Evolutionary conservation across 1,140 invertebrate genomes (phyloP).

Genomic region (Drosophila insularis): DNA sequence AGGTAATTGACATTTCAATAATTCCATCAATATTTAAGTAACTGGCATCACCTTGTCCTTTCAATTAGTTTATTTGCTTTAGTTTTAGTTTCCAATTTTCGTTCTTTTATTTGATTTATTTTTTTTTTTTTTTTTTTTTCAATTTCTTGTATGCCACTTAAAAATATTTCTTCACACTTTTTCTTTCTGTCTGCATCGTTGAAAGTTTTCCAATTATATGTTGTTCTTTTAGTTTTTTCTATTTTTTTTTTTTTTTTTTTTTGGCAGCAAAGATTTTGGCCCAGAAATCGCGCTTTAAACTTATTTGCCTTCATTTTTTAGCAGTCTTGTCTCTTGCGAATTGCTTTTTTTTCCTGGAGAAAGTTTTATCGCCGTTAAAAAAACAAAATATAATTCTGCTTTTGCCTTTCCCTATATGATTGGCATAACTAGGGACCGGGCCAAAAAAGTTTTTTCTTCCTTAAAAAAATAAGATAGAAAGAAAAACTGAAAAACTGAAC

Average conservation of each 20-base stretch:
- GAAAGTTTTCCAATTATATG: conserved; percentile 78
- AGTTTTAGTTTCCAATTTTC: conserved; percentile 1
- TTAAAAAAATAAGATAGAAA: background rate
- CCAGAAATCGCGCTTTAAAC: conserved; percentile 36
- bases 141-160: conserved; percentile 58
- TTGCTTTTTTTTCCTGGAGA: conserved; percentile 35
- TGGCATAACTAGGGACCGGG: conserved; percentile 7
- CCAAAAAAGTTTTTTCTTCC: conserved; percentile 47
- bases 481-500: conserved; percentile 45
- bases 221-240: conserved; percentile 40
- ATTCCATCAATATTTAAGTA: conserved; percentile 57
- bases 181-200: conserved; percentile 41
- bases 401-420: conserved; percentile 21
- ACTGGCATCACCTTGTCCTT: background rate
- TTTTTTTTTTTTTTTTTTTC: conserved; percentile 35
- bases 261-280: conserved; percentile 43
- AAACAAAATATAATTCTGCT: conserved; percentile 55
- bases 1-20: conserved; percentile 58
- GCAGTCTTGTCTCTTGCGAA: conserved; percentile 6
- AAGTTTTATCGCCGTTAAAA: conserved; percentile 66
- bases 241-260: conserved; percentile 23
- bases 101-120: background rate
- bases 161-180: conserved; percentile 79
- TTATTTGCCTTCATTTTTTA: conserved; percentile 31
- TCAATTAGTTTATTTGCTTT: conserved; percentile 13